A percentile compares a stretch with the other conserved stretches of the same genome.
phyloP scores from a whole-genome alignment of 2,888 invertebrate species.

The Margaritifera margaritifera region DNA sequence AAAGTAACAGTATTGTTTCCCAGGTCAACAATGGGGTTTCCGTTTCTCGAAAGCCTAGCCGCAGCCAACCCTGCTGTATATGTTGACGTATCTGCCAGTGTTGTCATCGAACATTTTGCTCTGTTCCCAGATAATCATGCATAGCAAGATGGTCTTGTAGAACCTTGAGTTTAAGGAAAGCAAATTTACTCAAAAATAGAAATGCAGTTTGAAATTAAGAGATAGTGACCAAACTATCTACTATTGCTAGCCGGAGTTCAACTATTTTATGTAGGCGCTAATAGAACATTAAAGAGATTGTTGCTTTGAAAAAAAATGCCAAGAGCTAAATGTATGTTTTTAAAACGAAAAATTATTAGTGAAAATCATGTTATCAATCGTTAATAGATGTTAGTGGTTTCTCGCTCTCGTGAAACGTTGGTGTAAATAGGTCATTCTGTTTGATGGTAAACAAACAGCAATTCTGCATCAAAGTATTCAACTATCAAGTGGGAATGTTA shows the following conservation, averaged over 20 bases:
- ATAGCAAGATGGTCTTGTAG: constrained; percentile 15
- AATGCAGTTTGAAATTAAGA: background rate
- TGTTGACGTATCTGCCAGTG: constrained; percentile 19
- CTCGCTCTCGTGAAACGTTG: too few species aligned
- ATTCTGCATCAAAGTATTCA: too few species aligned
- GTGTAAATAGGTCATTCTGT: too few species aligned
- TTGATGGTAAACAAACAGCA: too few species aligned
- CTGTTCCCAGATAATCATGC: constrained; percentile 38
- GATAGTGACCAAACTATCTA: background rate
- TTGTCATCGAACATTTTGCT: constrained; percentile 26
- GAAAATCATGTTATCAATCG: too few species aligned
- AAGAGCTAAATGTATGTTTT: too few species aligned
- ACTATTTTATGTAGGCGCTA: background rate
- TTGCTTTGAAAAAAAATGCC: too few species aligned
- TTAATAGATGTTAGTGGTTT: too few species aligned
- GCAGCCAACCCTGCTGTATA: constrained; percentile 42
- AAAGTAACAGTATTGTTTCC: constrained; percentile 32
- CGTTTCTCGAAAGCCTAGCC: constrained; percentile 30
- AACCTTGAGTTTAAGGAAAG: constrained; percentile 7
- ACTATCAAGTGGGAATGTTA: too few species aligned
- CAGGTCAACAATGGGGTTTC: constrained; percentile 28
- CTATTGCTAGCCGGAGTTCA: background rate
- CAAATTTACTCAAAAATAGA: background rate
- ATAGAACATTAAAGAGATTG: background rate
- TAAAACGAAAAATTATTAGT: too few species aligned